Evolutionary conservation across 2,797 vertebrate species (phyloP), one percentile per base, ranked within the genome.

Genomic region (Neosilurus hyrtlii): DNA sequence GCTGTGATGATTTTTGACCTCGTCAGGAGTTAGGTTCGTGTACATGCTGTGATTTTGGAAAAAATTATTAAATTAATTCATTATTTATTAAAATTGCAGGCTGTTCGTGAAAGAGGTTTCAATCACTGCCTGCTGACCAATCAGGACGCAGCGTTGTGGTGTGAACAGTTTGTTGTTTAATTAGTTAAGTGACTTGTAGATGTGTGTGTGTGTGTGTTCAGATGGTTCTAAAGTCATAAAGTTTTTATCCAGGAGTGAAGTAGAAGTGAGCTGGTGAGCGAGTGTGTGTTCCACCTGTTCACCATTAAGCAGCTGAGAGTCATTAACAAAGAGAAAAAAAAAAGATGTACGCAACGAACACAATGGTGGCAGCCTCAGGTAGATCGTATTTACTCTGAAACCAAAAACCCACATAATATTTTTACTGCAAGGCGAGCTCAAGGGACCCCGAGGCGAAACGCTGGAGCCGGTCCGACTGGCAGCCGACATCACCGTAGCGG

Each of bases 261-360:
- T 43, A 6, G 56, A 43, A 49, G 11, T 30, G 56, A 43, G 30
- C 14, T 43, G 30, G 18, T 43, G 56, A 43, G 57, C 20, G 61
- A 63, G 59, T 4, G 91, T 91, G 86, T 86, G 24, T 86, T 88
- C 86, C 92, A 90, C 89, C 86, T 93, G 92, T 92, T 91, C 91
- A 86, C 89, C 86, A 91, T 92, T 94, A 92, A 92, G 89, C 88
- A 91, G 90, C 90, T 91, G 88, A 92, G 92, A 94, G 88, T 88
- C 90, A 88, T 88, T 86, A 89, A 63, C 37, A 6, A 51, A 24
- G 57, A 22, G 22, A 62, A 49, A n/a, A 24, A 51, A 43, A 35
- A 14, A 61, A 15, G 35, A 24, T 2, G 4, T 2, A 9, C 9
- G 43, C 43, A 51, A 30, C 9, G n/a, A 65, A 65, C 43, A 78